Conservation (phyloP, 2,113 vertebrate species). For the Leucoraja erinaceus region DNA sequence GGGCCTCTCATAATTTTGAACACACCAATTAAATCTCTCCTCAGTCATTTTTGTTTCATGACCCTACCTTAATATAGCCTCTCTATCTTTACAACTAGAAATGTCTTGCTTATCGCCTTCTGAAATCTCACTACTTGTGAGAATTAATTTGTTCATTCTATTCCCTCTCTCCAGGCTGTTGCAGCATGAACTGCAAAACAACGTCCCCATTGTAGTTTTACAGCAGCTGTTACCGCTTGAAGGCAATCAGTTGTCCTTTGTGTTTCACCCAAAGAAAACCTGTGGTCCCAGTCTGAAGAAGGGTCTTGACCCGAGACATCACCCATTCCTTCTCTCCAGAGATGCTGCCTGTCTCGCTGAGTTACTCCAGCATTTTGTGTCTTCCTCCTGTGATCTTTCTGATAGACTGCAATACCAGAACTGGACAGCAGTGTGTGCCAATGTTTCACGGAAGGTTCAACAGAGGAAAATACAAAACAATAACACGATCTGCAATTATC, state of each 20-base stretch:
- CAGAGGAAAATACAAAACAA: neutral
- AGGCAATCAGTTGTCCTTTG: neutral
- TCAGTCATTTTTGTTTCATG: too few relatives aligned
- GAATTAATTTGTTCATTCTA: neutral
- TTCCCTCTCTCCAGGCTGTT: neutral
- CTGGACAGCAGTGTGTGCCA: neutral
- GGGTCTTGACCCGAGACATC: too few relatives aligned
- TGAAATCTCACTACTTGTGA: neutral
- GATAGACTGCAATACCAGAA: neutral
- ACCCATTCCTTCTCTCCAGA: too few relatives aligned
- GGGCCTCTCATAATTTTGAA: too few relatives aligned
- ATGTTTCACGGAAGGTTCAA: neutral
- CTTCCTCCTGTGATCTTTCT: neutral
- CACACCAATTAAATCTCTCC: too few relatives aligned
- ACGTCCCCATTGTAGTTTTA: neutral
- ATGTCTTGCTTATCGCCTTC: neutral
- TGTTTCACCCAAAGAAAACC: neutral
- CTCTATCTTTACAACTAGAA: neutral
- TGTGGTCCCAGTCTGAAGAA: too few relatives aligned
- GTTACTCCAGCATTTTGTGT: too few relatives aligned
- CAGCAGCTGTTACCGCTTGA: neutral
- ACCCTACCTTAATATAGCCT: too few relatives aligned
- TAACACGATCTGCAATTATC: neutral
- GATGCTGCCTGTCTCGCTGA: too few relatives aligned
- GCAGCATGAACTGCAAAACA: neutral